These are phyloP conservation scores for Bolinopsis microptera DNA, from an alignment of 37 sponge, comb jelly and placozoan genomes.

Conservation along the genomic window DNA sequence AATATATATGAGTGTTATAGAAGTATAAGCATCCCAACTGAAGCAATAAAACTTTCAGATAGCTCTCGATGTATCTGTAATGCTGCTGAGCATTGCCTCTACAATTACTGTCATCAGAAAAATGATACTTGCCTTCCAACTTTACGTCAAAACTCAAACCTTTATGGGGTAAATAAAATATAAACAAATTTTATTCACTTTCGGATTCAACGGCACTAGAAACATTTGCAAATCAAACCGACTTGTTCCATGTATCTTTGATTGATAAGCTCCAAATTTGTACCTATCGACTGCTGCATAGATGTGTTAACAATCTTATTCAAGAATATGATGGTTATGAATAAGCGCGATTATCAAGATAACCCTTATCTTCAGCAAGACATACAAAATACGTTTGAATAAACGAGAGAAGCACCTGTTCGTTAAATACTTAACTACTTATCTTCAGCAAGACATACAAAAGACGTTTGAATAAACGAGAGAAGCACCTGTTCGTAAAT, in stretches of 20 bases:
- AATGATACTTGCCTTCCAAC: not conserved
- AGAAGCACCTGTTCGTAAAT: not conserved
- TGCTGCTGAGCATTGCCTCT: not conserved
- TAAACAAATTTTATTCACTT: not conserved
- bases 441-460: constrained; percentile 41
- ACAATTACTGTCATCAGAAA: not conserved
- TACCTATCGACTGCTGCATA: no score
- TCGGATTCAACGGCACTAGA: no score
- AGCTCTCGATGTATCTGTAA: constrained; percentile 3
- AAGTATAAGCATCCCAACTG: no score
- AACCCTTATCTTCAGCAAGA: constrained; percentile 44
- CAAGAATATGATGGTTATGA: no score
- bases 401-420: not conserved
- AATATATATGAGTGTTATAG: no score
- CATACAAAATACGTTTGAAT: not conserved
- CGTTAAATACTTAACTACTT: no score
- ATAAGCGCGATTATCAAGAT: no score
- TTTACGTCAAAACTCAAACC: not conserved
- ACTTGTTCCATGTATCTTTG: no score
- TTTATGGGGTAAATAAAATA: not conserved
- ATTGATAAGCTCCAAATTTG: no score
- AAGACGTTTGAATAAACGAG: not conserved
- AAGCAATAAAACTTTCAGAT: not conserved
- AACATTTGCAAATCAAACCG: no score
- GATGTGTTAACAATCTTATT: no score